A percentile compares a stretch with the other conserved stretches of the same genome.
Conservation (phyloP, 2,113 vertebrate genomes). For the Embiotoca jacksoni region DNA sequence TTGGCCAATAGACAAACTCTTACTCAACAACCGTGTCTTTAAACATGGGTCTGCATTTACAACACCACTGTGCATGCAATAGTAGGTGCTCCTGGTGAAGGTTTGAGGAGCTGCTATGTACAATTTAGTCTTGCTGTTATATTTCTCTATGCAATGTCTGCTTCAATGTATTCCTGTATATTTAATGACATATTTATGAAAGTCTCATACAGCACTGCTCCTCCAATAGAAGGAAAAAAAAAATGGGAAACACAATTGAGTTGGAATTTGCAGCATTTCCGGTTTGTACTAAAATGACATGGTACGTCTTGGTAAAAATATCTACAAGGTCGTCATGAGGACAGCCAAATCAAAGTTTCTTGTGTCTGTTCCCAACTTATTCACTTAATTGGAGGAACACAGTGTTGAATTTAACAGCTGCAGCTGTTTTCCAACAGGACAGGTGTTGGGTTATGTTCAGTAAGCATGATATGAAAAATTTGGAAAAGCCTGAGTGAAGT, state of each 20-base stretch:
- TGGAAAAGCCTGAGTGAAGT: no score
- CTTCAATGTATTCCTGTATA: no score
- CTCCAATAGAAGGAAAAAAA: no score
- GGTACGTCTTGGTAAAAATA: background rate
- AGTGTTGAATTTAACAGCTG: background rate
- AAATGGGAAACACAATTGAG: no score
- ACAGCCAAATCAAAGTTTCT: background rate
- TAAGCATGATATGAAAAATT: background rate
- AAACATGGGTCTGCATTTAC: no score
- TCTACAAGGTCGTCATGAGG: background rate
- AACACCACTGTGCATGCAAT: background rate
- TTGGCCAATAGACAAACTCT: background rate
- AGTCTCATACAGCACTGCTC: no score
- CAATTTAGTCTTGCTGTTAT: no score
- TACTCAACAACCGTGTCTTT: background rate
- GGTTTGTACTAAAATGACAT: background rate
- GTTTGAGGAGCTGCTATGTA: no score
- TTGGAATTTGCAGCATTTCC: background rate
- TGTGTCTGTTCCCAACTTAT: background rate
- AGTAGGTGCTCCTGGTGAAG: no score
- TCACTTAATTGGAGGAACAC: background rate
- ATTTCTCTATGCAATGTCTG: no score
- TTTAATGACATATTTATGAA: no score
- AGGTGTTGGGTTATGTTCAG: slow-evolving; percentile 4
- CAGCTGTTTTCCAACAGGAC: background rate